Evolutionary conservation across 2,113 vertebrate species (phyloP), one percentile per base, ranked within the genome.

Genomic region (Dendropsophus ebraccatus): DNA sequence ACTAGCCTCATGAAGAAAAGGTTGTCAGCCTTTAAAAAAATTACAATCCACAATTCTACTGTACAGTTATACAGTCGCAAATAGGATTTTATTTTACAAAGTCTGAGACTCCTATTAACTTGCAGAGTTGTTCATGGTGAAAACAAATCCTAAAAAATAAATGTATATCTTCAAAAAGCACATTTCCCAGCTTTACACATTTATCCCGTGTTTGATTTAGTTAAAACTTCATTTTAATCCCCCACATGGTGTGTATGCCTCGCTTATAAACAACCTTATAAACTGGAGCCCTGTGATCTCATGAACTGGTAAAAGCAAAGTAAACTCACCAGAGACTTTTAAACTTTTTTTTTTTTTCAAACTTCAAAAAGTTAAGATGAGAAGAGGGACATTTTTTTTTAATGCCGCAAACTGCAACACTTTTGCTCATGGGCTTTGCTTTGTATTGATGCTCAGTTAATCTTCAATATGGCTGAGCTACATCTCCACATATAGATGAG

Each of bases 1-100:
- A 83, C 81, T 83, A 83, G 49, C 47, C 49, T 72, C 47, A 70
- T 83, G 81, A 83, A 83, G 81, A 54, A 69, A 54, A 83, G 58
- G 65, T 50, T 52, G 62, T 83, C 65, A 83, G 56, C 81, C 81
- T 82, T 54, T 72, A 41, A 41, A 54, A 41, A 54, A 82, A 82
- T 83, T 72, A 70, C 49, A 70, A 52, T 72, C 14, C 45, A 41
- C 19, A 52, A 70, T 83, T 83, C 28, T 54, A 83, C 60, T 50
- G 41, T 82, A 82, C 45, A 50, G 28, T 76, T 76, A 50, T 9
- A 30, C 60, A 69, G 58, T 67, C 21, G 3, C 19, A 47, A 49
- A 69, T 82, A 17, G 21, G 45, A 82, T 82, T 50, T 82, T 21
- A 67, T 35, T 69, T 35, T 49, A 32, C 41, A 67, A 80, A 62